phyloP scores from a whole-genome alignment of 2,797 vertebrate genomes.

The Harpagifer antarcticus region DNA sequence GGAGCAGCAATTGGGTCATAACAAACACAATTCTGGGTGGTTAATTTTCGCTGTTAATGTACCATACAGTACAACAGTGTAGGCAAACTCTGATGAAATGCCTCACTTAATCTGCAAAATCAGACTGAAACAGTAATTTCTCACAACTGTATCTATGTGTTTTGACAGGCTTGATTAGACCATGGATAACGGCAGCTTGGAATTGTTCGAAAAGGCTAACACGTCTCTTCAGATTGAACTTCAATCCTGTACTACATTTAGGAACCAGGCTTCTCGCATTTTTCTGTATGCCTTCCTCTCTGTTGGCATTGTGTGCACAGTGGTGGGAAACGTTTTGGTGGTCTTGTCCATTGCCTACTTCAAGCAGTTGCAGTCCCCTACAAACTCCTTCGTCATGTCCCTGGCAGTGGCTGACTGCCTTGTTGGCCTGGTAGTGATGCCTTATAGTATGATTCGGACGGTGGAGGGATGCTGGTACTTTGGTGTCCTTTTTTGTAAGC shows the following conservation, averaged over 20 bases:
- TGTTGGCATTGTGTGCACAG: conserved; percentile 80
- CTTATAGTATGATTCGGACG: conserved; percentile 87
- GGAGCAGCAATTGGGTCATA: conserved; percentile 15
- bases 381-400: conserved; percentile 87
- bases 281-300: conserved; percentile 80
- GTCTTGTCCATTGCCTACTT: conserved; percentile 87
- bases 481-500: conserved; percentile 83
- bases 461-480: conserved; percentile 89
- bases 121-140: conserved; percentile 14
- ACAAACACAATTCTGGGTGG: conserved; percentile 35
- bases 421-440: conserved; percentile 89
- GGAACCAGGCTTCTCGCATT: conserved; percentile 67
- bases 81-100: conserved; percentile 6
- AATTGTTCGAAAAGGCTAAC: conserved; percentile 60
- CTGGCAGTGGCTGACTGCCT: conserved; percentile 88
- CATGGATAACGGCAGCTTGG: conserved; percentile 81
- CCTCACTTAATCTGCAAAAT: background rate
- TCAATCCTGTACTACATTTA: conserved; percentile 65
- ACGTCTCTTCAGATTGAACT: conserved; percentile 63
- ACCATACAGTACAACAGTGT: conserved; percentile 8
- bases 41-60: conserved; percentile 20
- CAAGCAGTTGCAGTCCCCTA: conserved; percentile 86
- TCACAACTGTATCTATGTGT: conserved; percentile 52
- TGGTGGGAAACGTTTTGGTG: conserved; percentile 88
- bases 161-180: conserved; percentile 61